Evolutionary conservation across 2,797 vertebrate species (phyloP), one percentile per base, ranked within the genome.

Genomic region (Taenioides sp.): DNA sequence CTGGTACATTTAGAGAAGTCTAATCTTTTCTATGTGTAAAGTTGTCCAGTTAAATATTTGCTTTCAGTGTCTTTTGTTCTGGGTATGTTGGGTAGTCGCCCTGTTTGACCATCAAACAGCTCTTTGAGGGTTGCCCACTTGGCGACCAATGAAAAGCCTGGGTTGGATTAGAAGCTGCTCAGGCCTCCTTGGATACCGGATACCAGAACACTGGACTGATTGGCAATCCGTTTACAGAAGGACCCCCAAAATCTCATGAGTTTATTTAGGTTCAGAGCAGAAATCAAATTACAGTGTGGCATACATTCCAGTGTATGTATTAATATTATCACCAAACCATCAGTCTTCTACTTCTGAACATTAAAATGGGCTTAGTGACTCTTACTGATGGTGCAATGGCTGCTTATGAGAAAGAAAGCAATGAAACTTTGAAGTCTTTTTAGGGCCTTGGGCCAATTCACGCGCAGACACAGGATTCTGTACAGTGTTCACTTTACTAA

Each of bases 141-240:
- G 92, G 91, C 88, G 68, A 71, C 65, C 70, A 76, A 52, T 92
- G 90, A 94, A 94, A 92, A 88, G 88, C 82, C 67, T 78, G 81
- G 75, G 66, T 75, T 80, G 80, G 84, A 85, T 71, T 76, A 77
- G 77, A 74, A 71, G 81, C 72, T 55, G 78, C 87, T 82, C 73
- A 63, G 80, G 84, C 77, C 87, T 92, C 88, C 89, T 88, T 88
- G 89, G 90, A 89, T 79, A 90, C 88, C 80, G 86, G 85, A 90
- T 83, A 81, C 85, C 78, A 81, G 78, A 68, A 40, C 71, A 73
- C 60, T 89, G 79, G 79, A 88, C 73, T 84, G 81, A 88, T 74
- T 81, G 82, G 77, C 76, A 80, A 76, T 84, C 77, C 86, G 81
- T 80, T 65, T 75, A 71, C 78, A 63, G 71, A 81, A 77, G 77